These are phyloP conservation scores for Orthosia gothica DNA, from an alignment of 2,888 invertebrate species.

Conservation along the genomic window DNA sequence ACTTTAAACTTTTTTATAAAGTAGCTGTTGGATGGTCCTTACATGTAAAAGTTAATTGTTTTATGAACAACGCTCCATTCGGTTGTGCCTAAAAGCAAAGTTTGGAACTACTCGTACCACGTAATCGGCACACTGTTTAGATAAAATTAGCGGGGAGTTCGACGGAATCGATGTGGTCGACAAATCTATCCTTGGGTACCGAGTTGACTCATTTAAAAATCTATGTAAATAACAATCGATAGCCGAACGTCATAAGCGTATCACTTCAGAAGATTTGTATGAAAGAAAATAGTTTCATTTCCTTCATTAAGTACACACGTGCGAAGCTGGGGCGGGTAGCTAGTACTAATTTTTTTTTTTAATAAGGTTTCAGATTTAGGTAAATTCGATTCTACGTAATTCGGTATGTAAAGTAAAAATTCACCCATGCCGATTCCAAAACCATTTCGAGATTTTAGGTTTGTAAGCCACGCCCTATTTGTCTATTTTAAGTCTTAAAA, in stretches of 20 bases:
- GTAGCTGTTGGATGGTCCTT: conserved; percentile 11
- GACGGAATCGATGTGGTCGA: conserved; percentile 25
- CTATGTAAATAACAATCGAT: no score
- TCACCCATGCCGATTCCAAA: no score
- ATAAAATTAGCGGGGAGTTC: conserved; percentile 49
- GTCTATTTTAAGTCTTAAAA: no score
- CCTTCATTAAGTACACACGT: no score
- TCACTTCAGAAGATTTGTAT: no score
- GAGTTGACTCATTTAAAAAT: conserved; percentile 12
- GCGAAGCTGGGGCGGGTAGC: no score
- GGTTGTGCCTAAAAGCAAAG: conserved; percentile 61
- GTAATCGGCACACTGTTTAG: conserved; percentile 46
- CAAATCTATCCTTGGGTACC: conserved; percentile 5
- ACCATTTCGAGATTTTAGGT: no score
- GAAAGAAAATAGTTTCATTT: no score
- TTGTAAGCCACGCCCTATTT: no score
- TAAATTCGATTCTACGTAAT: conserved; percentile 1
- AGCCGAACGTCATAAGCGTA: no score
- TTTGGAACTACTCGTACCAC: conserved; percentile 29
- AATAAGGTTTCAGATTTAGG: not conserved
- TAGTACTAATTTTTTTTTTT: not conserved
- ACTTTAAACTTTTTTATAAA: conserved; percentile 33
- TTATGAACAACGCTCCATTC: conserved; percentile 47
- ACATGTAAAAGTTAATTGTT: conserved; percentile 45
- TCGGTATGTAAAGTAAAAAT: not conserved